Evolutionary conservation across 2,113 vertebrate genomes (phyloP).

Genomic region (Upupa epops): DNA sequence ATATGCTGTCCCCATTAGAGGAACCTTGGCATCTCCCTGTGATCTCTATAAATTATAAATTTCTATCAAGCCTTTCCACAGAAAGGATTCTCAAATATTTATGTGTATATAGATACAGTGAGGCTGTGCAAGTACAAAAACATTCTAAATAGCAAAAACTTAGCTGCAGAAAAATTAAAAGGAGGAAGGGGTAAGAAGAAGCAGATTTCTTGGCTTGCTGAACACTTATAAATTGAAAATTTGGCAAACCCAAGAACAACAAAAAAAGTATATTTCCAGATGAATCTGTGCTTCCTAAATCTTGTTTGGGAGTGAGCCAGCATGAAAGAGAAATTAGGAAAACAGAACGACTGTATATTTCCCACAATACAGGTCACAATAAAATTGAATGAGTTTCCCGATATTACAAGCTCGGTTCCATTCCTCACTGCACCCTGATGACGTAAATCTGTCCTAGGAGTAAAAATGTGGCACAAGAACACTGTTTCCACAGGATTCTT

Average conservation of each 20-base stretch:
- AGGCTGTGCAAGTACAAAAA: neutral
- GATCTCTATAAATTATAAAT: neutral
- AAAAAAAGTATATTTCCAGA: constrained; percentile 31
- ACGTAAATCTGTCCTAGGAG: neutral
- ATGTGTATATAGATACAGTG: neutral
- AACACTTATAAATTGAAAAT: constrained; percentile 42
- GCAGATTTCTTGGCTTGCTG: constrained; percentile 24
- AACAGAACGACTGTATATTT: constrained; percentile 2
- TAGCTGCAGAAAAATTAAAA: neutral
- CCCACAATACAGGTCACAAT: constrained; percentile 13
- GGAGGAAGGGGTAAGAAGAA: neutral
- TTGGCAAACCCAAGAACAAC: constrained; percentile 33
- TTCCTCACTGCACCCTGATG: neutral
- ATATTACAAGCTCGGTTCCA: neutral
- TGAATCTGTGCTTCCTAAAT: constrained; percentile 35
- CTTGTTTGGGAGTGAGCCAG: constrained; percentile 28
- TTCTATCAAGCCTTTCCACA: neutral
- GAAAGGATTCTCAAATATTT: constrained; percentile 44
- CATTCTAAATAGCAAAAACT: neutral
- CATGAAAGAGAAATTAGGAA: constrained; percentile 3
- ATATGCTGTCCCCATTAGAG: neutral
- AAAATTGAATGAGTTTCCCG: neutral
- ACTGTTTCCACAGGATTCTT: neutral
- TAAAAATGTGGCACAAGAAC: neutral
- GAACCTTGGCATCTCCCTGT: neutral